Base-by-base conservation (phyloP, 2,113 vertebrate species). In the Xenopus tropicalis region DNA sequence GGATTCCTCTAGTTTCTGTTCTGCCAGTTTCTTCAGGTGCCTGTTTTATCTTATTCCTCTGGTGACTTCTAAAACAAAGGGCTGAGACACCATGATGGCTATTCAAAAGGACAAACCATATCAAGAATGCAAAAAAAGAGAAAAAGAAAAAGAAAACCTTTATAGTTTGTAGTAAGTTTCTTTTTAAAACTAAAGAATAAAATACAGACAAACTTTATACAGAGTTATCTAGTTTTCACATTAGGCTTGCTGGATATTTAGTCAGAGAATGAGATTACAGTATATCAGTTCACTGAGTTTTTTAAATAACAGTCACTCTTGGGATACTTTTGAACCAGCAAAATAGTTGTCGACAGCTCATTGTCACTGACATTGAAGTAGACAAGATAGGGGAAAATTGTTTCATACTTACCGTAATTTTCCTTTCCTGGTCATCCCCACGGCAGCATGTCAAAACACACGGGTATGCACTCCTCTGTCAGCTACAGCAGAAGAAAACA, bases 41-140 rank as follows among this genome's bases (percentile, higher is more conserved):
- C 58, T 14, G 43, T 74, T 74, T 74, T 68, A 74, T 69, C 72
- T 68, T 56, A 51, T 61, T 75, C 65, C 72, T 75, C 72, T 75
- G 23, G 72, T 68, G 72, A 69, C 42, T 75, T 69, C 68, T 75
- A 61, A 61, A 69, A 75, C 43, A 75, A 75, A 67, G 48, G 61
- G 56, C 68, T 68, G 65, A 62, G 68, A 69, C n/a, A 12, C 24
- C 44, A 67, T 62, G 66, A 75, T 75, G 65, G 72, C 56, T 75
- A 75, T 75, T 69, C 72, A 75, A 75, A 61, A 66, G 44, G 72
- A 68, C 65, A 75, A 69, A 75, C 46, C 54, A 75, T 75, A 75
- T 75, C 52, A 75, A 21, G 20, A 61, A 75, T 69, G 72, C 72
- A 75, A 75, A 62, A 65, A 48, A 48, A 48, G 0, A 13, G 13